Percentiles rank a stretch among this genome's conserved stretches.
These are phyloP conservation scores for Addax nasomaculatus DNA, from an alignment of 2,113 vertebrate species.

Conservation along the genomic window DNA sequence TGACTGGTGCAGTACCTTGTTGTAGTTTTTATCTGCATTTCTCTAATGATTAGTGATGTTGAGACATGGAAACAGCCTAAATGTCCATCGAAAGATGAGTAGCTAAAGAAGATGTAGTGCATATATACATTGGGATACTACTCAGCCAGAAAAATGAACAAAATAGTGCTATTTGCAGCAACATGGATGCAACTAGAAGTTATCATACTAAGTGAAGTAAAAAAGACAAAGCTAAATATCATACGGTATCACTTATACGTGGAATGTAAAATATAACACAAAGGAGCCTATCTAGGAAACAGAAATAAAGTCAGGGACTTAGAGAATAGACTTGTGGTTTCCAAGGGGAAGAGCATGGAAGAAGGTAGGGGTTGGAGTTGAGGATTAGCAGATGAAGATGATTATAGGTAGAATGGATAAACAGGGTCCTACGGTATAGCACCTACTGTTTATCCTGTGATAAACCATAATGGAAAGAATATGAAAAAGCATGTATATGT, in stretches of 20 bases:
- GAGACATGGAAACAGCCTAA: neutral
- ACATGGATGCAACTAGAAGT: neutral
- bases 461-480: neutral
- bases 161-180: neutral
- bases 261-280: neutral
- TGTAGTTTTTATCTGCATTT: neutral
- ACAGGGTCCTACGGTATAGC: neutral
- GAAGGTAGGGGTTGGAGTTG: neutral
- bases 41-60: neutral
- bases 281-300: neutral
- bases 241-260: neutral
- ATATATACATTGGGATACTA: neutral
- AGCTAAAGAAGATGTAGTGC: neutral
- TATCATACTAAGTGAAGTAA: neutral
- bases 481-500: neutral
- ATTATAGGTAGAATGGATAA: neutral
- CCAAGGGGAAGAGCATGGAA: neutral
- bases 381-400: neutral
- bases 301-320: neutral
- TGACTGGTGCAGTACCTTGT: neutral
- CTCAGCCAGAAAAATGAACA: neutral
- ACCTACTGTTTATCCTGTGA: neutral
- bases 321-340: neutral
- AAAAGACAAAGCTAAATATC: neutral
- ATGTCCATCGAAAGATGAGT: neutral